Evolutionary conservation across 2,888 invertebrate genomes (phyloP), one percentile per base, ranked within the genome.

Genomic region (Thymelicus lineola): DNA sequence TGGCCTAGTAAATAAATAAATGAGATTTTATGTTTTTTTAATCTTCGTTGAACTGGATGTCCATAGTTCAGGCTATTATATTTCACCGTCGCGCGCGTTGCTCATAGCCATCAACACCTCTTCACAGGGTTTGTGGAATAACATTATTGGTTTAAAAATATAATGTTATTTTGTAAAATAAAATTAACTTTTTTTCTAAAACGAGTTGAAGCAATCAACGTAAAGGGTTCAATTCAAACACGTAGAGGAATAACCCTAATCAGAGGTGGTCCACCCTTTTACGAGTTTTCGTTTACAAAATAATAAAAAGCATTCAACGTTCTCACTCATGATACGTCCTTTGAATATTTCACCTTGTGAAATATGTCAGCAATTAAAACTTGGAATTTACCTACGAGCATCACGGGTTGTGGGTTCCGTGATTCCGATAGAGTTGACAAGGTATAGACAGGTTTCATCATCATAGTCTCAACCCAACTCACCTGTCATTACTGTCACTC

Each of bases 191-290:
- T 38, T 38, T 38, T 42, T 9, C 3, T 55, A 14, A 55, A 20
- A 55, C 28, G 1, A 14, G 28, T 55, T 10, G 3, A 6, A 28
- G 28, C 14, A 14, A 50, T 10, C 50, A 50, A 0, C 50, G 28
- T 28, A 50, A 45, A 45, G 7, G 15, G 12, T 28, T 55, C 28
- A 55, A 14, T 28, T 55, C 28, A 55, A 14, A 28, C 20, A 28
- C 4, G 28, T 20, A 5, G 28, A 55, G 28, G 67, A 68, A 62
- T 68, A 10, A 50, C 61, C 67, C 67, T 55, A 68, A 68, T 85
- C 91, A 88, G 87, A 88, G 91, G 91, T 91, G 91, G 92, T 86
- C 92, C 79, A 89, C 89, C 87, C 86, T 89, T 88, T 86, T 78
- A 79, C 76, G 76, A 78, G 73, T 77, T 76, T 76, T 75, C 73